Conservation (phyloP, 2,888 invertebrate species). For the Callyntrura sp. region DNA sequence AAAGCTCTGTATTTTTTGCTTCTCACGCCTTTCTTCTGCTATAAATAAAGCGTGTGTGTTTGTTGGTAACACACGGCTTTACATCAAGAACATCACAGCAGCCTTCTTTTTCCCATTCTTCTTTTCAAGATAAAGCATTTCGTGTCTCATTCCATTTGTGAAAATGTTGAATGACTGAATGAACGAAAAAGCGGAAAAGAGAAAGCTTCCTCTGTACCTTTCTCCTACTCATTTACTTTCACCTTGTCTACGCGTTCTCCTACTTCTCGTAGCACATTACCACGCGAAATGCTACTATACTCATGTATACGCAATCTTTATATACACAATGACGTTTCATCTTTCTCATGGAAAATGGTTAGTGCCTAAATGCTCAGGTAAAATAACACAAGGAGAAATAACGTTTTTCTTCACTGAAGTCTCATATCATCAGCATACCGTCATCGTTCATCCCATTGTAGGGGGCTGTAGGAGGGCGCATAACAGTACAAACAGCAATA, state of each 20-base stretch:
- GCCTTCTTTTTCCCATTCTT: slow-evolving; percentile 38
- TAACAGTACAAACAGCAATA: slow-evolving; percentile 26
- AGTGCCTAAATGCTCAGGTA: slow-evolving; percentile 18
- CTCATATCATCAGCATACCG: neutral
- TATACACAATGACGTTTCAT: neutral
- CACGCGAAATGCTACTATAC: too few relatives aligned
- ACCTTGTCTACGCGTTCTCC: slow-evolving; percentile 1
- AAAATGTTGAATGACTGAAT: slow-evolving; percentile 58
- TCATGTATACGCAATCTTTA: too few relatives aligned
- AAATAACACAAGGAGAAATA: neutral
- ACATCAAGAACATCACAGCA: neutral
- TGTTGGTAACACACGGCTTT: neutral
- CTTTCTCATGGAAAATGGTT: too few relatives aligned
- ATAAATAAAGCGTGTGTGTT: slow-evolving; percentile 6
- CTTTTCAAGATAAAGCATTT: slow-evolving; percentile 58
- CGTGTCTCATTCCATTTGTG: slow-evolving; percentile 72
- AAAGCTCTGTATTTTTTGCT: neutral
- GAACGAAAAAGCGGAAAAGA: neutral
- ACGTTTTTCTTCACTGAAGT: neutral
- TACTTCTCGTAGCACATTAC: neutral
- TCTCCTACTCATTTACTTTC: slow-evolving; percentile 43
- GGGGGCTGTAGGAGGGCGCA: neutral
- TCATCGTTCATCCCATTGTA: slow-evolving; percentile 22
- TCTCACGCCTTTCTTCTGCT: slow-evolving; percentile 17
- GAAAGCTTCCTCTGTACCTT: slow-evolving; percentile 25